Evolutionary conservation across 1,140 invertebrate genomes (phyloP).

Genomic region (Cheumatopsyche charites): DNA sequence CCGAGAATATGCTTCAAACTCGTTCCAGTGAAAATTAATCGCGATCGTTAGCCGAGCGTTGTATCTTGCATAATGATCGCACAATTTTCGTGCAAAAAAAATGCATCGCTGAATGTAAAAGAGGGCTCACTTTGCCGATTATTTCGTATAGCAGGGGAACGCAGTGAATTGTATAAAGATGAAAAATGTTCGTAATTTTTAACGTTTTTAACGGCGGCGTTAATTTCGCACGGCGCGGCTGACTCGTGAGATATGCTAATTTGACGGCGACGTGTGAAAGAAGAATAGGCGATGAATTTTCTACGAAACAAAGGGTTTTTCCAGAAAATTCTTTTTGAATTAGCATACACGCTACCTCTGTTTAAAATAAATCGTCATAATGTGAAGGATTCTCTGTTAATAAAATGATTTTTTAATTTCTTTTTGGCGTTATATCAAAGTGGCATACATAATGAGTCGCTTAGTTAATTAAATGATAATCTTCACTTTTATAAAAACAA

Average conservation of each 20-base stretch:
- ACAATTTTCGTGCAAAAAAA: conserved; percentile 1
- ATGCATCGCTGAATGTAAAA: too few species aligned
- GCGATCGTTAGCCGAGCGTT: conserved; percentile 3
- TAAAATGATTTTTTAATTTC: too few species aligned
- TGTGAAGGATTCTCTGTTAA: too few species aligned
- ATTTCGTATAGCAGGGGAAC: neutral
- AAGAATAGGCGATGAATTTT: neutral
- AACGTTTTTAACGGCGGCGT: too few species aligned
- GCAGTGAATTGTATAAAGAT: too few species aligned
- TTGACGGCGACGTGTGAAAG: neutral
- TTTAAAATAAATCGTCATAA: neutral
- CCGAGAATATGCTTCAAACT: neutral
- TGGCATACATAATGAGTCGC: too few species aligned
- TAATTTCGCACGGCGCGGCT: too few species aligned
- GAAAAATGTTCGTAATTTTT: too few species aligned
- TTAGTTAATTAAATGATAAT: too few species aligned
- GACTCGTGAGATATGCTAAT: too few species aligned
- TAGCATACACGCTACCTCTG: neutral
- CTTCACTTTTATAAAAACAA: too few species aligned
- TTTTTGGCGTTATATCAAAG: too few species aligned
- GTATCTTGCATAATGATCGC: conserved; percentile 29
- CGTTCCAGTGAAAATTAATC: conserved; percentile 9
- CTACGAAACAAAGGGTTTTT: neutral
- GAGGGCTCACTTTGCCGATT: conserved; percentile 4
- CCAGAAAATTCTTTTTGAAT: neutral